Evolutionary conservation across 1,140 invertebrate species (phyloP).

Genomic region (Oedothorax gibbosus): DNA sequence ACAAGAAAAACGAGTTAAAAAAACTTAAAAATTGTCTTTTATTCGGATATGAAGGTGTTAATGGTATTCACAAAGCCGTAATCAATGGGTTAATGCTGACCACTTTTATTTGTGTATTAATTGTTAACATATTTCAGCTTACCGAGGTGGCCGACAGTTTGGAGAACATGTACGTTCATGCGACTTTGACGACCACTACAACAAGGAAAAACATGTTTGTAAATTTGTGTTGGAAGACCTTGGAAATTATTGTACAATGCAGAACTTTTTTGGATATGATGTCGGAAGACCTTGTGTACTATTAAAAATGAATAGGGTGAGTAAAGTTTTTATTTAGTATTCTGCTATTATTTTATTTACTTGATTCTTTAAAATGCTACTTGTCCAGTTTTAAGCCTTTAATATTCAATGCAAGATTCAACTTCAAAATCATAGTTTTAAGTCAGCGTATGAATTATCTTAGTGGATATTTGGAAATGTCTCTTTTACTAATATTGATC

Average conservation of each 20-base stretch:
- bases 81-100: no score
- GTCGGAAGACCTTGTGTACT: slow-evolving; percentile 83
- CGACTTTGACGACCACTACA: slow-evolving; percentile 74
- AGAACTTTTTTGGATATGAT: slow-evolving; percentile 80
- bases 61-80: no score
- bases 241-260: slow-evolving; percentile 75
- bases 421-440: not conserved
- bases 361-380: not conserved
- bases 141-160: slow-evolving; percentile 66
- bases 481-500: no score
- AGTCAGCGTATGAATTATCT: no score
- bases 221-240: slow-evolving; percentile 76
- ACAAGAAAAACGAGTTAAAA: no score
- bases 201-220: slow-evolving; percentile 74
- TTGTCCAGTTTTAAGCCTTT: no score
- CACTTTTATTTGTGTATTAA: no score
- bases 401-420: no score
- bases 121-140: slow-evolving; percentile 70
- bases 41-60: no score
- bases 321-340: slow-evolving; percentile 49
- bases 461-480: no score
- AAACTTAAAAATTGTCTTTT: no score
- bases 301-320: slow-evolving; percentile 85
- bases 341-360: not conserved
- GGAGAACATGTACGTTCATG: slow-evolving; percentile 73